phyloP scores from a whole-genome alignment of 2,797 vertebrate species.

The Apogon hyalosoma region DNA sequence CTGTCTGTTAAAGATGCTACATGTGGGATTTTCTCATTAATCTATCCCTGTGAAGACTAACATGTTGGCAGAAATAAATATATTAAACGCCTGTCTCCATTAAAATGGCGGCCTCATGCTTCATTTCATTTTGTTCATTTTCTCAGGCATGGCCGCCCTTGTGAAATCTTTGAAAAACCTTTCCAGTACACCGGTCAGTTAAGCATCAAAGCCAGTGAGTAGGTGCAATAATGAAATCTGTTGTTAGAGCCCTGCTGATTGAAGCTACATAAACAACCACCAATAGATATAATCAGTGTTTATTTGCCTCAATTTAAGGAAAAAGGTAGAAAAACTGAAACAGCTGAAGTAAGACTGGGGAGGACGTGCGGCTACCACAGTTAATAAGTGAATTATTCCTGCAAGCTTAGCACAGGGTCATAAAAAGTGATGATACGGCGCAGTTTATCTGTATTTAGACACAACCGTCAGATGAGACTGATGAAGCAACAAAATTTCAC shows the following conservation, averaged over 20 bases:
- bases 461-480: no score
- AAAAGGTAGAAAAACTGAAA: neutral
- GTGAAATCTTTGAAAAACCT: slow-evolving; percentile 72
- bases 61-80: slow-evolving; percentile 71
- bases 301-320: slow-evolving; percentile 9
- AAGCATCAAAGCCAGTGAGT: slow-evolving; percentile 63
- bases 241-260: slow-evolving; percentile 45
- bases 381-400: slow-evolving; percentile 23
- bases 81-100: slow-evolving; percentile 73
- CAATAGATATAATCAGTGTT: slow-evolving; percentile 36
- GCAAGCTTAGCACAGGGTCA: slow-evolving; percentile 2
- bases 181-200: slow-evolving; percentile 75
- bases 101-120: slow-evolving; percentile 65
- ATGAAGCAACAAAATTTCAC: no score
- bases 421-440: neutral
- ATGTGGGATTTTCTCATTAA: slow-evolving; percentile 71
- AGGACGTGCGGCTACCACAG: neutral
- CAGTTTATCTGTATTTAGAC: no score
- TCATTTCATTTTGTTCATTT: slow-evolving; percentile 75
- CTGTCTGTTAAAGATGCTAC: slow-evolving; percentile 85
- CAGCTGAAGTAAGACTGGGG: neutral
- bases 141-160: slow-evolving; percentile 66
- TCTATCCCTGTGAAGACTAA: slow-evolving; percentile 65
- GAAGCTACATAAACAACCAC: slow-evolving; percentile 51
- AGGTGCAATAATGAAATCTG: slow-evolving; percentile 65